Conservation (phyloP, 1,140 invertebrate species). For the Theocolax elegans region DNA sequence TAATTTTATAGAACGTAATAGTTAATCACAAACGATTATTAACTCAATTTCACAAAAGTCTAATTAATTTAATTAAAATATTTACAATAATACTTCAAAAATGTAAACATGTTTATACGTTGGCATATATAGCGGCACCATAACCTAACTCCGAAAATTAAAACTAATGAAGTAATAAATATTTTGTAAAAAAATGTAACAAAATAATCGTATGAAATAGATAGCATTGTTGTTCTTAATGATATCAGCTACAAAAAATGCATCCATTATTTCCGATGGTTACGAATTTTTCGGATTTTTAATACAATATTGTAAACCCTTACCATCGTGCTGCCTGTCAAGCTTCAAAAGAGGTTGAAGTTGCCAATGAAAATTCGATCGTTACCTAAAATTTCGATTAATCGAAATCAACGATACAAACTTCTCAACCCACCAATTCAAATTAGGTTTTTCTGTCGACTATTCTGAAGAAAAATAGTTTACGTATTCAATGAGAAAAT, state of each 20-base stretch:
- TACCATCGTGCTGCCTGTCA: slow-evolving; percentile 29
- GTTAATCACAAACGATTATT: background rate
- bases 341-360: slow-evolving; percentile 14
- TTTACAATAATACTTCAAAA: background rate
- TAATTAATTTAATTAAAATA: background rate
- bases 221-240: background rate
- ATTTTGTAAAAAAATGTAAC: background rate
- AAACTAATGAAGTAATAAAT: background rate
- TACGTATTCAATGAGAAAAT: too few species aligned
- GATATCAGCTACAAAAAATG: background rate
- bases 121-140: too few species aligned
- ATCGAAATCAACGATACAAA: too few species aligned
- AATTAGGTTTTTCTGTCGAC: too few species aligned
- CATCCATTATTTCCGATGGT: slow-evolving; percentile 8
- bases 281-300: slow-evolving; percentile 14
- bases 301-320: background rate
- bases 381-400: too few species aligned
- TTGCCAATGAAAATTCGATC: too few species aligned
- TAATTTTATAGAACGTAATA: background rate
- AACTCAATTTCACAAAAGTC: too few species aligned
- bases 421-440: too few species aligned
- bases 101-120: too few species aligned
- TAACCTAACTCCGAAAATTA: too few species aligned
- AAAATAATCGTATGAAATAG: background rate
- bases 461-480: too few species aligned